Evolutionary conservation across 2,888 invertebrate genomes (phyloP), one percentile per base, ranked within the genome.

Genomic region (Napeogenes inachia): DNA sequence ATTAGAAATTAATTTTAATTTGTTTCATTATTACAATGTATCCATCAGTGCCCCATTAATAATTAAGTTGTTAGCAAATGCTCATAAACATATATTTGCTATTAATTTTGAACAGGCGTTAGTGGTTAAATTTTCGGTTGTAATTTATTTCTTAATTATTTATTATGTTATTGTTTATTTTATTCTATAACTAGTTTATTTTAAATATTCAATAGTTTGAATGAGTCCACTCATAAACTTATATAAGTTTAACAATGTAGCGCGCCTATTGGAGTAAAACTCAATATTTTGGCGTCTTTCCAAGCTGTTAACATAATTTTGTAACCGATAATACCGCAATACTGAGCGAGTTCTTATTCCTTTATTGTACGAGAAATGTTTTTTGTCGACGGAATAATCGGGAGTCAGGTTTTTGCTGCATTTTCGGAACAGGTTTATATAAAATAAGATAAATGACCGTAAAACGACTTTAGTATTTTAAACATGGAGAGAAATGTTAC

Each of bases 251-350:
- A 57, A 47, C 35, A 32, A 32, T 45, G 45, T 56, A 13, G 42
- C 5, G 21, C 38, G 50, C 53, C 30, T 47, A 33, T 56, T 61
- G 58, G 53, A 64, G 64, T 54, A 56, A 61, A 58, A 60, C 47
- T 60, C 62, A 42, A 59, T 54, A 56, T 60, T 59, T 50, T 67
- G 67, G 67, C 65, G 13, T 8, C 55, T 3, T 13, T 53, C 67
- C 67, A 67, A 60, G 62, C 67, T 67, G 65, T 67, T 67, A 67
- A 67, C 67, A 67, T 65, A 62, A 65, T 67, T 67, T 61, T 58
- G 56, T 57, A 57, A 62, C 59, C 65, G 59, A 65, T 67, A 65
- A 57, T 47, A 58, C 57, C 50, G 50, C 50, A 50, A 50, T 50
- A 30, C 30, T 10, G 50, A 50, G n/a, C 30, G 50, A 30, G 10